Evolutionary conservation across 2,888 invertebrate genomes (phyloP).

Genomic region (Watsonalla cultraria): DNA sequence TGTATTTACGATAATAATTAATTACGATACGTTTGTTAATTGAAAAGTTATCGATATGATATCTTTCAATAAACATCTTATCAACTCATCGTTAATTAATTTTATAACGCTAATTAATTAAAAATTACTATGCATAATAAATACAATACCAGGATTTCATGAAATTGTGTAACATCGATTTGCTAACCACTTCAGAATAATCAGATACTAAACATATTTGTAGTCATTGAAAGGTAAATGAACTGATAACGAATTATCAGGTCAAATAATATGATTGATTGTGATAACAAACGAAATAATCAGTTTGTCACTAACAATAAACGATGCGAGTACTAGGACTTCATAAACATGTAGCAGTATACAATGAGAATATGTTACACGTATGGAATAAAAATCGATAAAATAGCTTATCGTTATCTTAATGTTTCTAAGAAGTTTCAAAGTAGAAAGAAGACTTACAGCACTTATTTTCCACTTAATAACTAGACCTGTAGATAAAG

Average conservation of each 20-base stretch:
- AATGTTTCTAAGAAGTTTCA: no score
- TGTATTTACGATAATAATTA: no score
- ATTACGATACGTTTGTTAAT: no score
- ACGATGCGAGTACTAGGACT: conserved; percentile 26
- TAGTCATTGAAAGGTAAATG: neutral
- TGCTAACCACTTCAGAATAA: no score
- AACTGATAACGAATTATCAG: neutral
- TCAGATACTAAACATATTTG: no score
- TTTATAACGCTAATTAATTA: neutral
- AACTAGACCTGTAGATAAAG: no score
- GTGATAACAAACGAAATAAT: conserved; percentile 9
- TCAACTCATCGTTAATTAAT: no score
- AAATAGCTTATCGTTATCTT: no score
- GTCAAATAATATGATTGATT: neutral
- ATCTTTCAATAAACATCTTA: no score
- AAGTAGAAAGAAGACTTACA: no score
- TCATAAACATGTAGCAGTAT: conserved; percentile 19
- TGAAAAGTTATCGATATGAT: no score
- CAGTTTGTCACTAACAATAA: conserved; percentile 21
- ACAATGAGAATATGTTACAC: conserved; percentile 1
- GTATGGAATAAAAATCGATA: neutral
- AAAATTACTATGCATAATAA: conserved; percentile 12
- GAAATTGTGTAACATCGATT: neutral
- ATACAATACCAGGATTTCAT: conserved; percentile 18
- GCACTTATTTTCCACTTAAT: no score